Percentiles rank a stretch among this genome's conserved stretches.
Conservation (phyloP, 2,797 vertebrate genomes). For the Florisuga fusca region DNA sequence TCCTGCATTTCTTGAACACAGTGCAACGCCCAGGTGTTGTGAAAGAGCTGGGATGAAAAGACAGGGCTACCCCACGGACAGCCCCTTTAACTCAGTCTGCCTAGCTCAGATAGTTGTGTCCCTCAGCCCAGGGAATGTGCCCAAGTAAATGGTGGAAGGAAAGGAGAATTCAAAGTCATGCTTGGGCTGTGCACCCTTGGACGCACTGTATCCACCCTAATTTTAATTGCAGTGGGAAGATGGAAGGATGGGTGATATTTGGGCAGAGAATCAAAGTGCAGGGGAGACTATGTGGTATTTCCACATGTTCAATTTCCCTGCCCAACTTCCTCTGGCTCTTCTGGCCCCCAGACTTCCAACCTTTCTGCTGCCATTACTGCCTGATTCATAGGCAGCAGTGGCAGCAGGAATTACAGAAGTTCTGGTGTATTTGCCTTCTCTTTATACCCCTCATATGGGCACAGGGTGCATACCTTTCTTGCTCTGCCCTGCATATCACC, state of each 20-base stretch:
- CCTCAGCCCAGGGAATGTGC: neutral
- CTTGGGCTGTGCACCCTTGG: neutral
- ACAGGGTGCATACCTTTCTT: neutral
- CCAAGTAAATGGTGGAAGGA: neutral
- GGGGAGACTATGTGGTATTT: neutral
- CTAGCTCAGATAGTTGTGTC: neutral
- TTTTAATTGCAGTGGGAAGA: neutral
- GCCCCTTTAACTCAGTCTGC: neutral
- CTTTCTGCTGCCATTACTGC: neutral
- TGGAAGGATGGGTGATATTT: neutral
- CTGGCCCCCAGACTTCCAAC: neutral
- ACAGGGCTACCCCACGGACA: too few relatives aligned
- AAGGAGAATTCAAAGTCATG: neutral
- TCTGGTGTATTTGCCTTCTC: neutral
- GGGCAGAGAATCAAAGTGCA: neutral
- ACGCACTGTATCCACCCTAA: neutral
- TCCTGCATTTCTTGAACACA: neutral
- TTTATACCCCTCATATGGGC: neutral
- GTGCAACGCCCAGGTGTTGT: neutral
- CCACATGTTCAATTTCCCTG: neutral
- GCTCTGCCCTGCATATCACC: neutral
- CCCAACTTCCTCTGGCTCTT: neutral
- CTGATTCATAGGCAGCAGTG: fast-evolving
- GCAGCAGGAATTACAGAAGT: neutral
- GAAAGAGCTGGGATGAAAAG: neutral